Evolutionary conservation across 1,140 invertebrate species (phyloP).

Genomic region (Probaryconus sp.): DNA sequence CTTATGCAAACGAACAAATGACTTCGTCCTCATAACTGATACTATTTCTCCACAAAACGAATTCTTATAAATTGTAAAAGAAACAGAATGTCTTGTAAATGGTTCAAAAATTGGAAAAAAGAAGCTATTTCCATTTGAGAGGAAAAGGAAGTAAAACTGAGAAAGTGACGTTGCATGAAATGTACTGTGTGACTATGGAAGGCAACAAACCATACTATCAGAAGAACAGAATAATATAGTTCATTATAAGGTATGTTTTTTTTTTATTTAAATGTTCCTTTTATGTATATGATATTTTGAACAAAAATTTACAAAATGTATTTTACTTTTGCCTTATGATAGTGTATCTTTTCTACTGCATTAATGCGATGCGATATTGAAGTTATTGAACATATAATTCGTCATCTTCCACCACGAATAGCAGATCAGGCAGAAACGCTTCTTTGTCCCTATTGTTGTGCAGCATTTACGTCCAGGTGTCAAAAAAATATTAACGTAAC

Average conservation of each 20-base stretch:
- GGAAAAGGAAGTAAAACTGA: slow-evolving; percentile 63
- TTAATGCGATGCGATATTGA: slow-evolving; percentile 79
- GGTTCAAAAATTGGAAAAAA: slow-evolving; percentile 64
- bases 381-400: slow-evolving; percentile 84
- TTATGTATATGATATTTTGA: neutral
- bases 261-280: neutral
- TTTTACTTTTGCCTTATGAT: slow-evolving; percentile 34
- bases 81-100: slow-evolving; percentile 65
- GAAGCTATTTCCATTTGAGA: slow-evolving; percentile 45
- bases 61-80: slow-evolving; percentile 23
- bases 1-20: slow-evolving; percentile 78
- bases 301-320: slow-evolving; percentile 28
- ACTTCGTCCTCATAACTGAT: slow-evolving; percentile 18
- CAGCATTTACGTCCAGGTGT: slow-evolving; percentile 73
- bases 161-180: slow-evolving; percentile 68
- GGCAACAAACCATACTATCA: slow-evolving; percentile 62
- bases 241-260: slow-evolving; percentile 67
- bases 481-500: slow-evolving; percentile 72
- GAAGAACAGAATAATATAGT: slow-evolving; percentile 65
- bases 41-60: slow-evolving; percentile 60
- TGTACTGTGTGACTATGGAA: slow-evolving; percentile 74
- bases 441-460: slow-evolving; percentile 75
- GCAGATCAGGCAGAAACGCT: slow-evolving; percentile 70
- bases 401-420: slow-evolving; percentile 80
- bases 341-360: slow-evolving; percentile 80